These are phyloP conservation scores for Luehdorfia chinensis DNA, from an alignment of 1,140 invertebrate species.

Conservation along the genomic window DNA sequence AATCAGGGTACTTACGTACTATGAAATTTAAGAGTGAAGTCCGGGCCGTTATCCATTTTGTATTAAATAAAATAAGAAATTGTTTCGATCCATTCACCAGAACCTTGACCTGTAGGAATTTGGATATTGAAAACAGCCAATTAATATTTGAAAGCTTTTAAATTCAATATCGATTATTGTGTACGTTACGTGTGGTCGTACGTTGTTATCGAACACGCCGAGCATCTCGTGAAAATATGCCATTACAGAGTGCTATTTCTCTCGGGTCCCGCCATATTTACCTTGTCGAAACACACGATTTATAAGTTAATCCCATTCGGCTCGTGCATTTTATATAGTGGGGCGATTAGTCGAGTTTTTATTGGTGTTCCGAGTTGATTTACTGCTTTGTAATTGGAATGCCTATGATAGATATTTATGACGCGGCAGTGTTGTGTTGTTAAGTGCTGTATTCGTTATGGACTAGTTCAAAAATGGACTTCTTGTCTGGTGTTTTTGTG, in stretches of 20 bases:
- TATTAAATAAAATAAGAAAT: no score
- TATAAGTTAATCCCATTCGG: constrained; percentile 37
- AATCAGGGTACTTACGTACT: no score
- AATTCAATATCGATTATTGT: constrained; percentile 2
- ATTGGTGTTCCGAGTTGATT: constrained; percentile 33
- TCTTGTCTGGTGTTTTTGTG: neutral
- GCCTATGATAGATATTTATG: constrained; percentile 33
- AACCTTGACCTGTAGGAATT: no score
- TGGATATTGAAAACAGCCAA: no score
- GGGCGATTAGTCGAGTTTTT: constrained; percentile 32
- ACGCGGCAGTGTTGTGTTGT: constrained; percentile 15
- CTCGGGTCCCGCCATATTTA: constrained; percentile 23
- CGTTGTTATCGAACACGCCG: constrained; percentile 15
- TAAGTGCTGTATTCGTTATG: neutral
- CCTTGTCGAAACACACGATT: constrained; percentile 27
- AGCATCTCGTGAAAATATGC: constrained; percentile 25
- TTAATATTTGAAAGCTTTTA: no score
- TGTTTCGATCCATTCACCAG: no score
- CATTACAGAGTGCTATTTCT: constrained; percentile 20
- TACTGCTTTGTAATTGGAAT: constrained; percentile 34
- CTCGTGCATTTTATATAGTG: constrained; percentile 24
- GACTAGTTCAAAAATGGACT: no score
- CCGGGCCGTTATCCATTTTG: no score
- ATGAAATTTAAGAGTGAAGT: no score
- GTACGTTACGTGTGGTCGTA: constrained; percentile 14